Evolutionary conservation across 2,888 invertebrate genomes (phyloP).

Genomic region (Dromius quadrimaculatus): DNA sequence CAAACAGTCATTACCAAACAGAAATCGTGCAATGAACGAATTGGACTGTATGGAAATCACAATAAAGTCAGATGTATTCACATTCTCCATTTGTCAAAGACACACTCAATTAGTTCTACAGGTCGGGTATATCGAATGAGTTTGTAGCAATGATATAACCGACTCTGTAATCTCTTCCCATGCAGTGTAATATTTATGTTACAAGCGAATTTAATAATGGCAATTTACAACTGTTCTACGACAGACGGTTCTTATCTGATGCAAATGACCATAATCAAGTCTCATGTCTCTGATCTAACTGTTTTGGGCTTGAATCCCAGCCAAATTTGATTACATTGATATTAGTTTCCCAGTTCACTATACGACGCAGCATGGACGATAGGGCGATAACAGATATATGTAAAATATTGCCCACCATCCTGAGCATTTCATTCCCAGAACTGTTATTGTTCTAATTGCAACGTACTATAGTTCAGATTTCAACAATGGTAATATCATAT

Average conservation of each 20-base stretch:
- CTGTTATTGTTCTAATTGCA: too few species aligned
- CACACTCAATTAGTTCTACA: too few species aligned
- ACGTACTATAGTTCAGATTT: too few species aligned
- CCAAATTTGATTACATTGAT: constrained; percentile 33
- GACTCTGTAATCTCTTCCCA: too few species aligned
- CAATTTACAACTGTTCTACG: constrained; percentile 24
- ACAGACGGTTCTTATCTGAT: constrained; percentile 21
- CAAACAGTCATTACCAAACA: too few species aligned
- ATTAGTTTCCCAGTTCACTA: constrained; percentile 23
- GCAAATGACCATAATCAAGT: constrained; percentile 36
- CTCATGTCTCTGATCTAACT: neutral
- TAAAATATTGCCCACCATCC: constrained; percentile 12
- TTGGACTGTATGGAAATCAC: too few species aligned
- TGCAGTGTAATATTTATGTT: constrained; percentile 19
- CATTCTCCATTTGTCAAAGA: too few species aligned
- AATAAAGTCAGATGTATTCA: too few species aligned
- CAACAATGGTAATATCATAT: too few species aligned
- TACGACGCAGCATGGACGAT: neutral
- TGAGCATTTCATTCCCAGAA: constrained; percentile 15
- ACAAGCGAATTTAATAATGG: constrained; percentile 30
- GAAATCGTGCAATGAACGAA: too few species aligned
- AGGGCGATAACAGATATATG: neutral
- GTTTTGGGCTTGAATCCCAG: constrained; percentile 14
- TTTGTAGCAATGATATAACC: too few species aligned
- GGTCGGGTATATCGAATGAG: too few species aligned